These are phyloP conservation scores for Drosophila robusta DNA, from an alignment of 2,888 invertebrate genomes.

Conservation along the genomic window DNA sequence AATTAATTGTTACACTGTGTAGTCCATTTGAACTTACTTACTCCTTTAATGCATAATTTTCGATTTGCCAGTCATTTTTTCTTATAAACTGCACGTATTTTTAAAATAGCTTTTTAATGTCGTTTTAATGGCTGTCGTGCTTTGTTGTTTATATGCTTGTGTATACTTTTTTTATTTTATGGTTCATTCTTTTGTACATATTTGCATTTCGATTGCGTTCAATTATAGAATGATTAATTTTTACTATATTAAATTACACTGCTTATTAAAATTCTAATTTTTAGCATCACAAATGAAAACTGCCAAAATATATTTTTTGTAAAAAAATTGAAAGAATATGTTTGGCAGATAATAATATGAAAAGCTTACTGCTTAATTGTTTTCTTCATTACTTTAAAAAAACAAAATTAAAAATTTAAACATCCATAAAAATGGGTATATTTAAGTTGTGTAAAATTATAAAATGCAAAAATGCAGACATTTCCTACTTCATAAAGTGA, in stretches of 20 bases:
- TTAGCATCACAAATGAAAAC: neutral
- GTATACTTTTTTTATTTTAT: conserved; percentile 6
- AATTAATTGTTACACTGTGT: neutral
- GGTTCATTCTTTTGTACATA: neutral
- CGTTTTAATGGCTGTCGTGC: conserved; percentile 30
- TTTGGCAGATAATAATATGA: neutral
- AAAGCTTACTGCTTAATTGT: neutral
- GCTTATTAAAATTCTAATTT: neutral
- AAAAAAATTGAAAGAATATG: too few relatives aligned
- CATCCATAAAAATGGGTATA: neutral
- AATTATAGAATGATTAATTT: neutral
- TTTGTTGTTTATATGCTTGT: conserved; percentile 22
- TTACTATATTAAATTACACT: neutral
- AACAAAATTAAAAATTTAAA: neutral
- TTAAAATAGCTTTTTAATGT: conserved; percentile 24
- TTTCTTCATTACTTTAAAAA: neutral
- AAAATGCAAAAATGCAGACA: neutral
- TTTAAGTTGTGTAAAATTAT: too few relatives aligned
- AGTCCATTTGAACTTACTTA: neutral
- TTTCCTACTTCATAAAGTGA: neutral
- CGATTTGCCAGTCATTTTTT: neutral
- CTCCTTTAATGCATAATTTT: conserved; percentile 1
- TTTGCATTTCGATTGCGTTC: neutral
- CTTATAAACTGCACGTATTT: conserved; percentile 31
- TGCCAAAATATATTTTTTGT: too few relatives aligned